These are phyloP conservation scores for Atlantisia rogersi DNA, from an alignment of 2,113 vertebrate species.

Conservation along the genomic window DNA sequence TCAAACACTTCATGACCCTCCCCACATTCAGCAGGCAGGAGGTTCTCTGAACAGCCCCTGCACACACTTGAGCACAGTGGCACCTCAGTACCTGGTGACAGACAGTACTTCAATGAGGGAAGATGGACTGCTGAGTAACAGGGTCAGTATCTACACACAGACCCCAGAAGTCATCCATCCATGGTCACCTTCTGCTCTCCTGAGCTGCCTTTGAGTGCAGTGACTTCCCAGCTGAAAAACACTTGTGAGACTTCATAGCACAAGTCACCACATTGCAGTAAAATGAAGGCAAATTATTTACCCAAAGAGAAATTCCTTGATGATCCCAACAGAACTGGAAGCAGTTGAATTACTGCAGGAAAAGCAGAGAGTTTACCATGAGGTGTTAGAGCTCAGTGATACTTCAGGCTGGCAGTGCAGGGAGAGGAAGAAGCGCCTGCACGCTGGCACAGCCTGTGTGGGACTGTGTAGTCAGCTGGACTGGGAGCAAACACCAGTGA, in stretches of 20 bases:
- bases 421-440: not conserved
- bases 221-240: not conserved
- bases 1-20: not conserved
- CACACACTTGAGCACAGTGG: not conserved
- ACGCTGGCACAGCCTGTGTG: not conserved
- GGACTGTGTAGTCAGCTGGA: not conserved
- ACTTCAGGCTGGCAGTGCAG: not conserved
- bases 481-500: not conserved
- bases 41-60: not conserved
- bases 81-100: rapidly evolving
- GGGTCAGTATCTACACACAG: not conserved
- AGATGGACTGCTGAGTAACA: rapidly evolving
- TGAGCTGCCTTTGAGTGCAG: not conserved
- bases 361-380: not conserved
- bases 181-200: not conserved
- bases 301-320: not conserved
- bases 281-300: not conserved
- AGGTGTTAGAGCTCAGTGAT: not conserved
- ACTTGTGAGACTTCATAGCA: not conserved
- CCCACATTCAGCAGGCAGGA: not conserved
- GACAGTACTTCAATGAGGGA: not conserved
- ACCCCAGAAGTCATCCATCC: not conserved
- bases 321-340: not conserved
- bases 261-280: not conserved
- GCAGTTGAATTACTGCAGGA: not conserved